Conservation (phyloP, 2,113 vertebrate genomes). For the Felis catus region DNA sequence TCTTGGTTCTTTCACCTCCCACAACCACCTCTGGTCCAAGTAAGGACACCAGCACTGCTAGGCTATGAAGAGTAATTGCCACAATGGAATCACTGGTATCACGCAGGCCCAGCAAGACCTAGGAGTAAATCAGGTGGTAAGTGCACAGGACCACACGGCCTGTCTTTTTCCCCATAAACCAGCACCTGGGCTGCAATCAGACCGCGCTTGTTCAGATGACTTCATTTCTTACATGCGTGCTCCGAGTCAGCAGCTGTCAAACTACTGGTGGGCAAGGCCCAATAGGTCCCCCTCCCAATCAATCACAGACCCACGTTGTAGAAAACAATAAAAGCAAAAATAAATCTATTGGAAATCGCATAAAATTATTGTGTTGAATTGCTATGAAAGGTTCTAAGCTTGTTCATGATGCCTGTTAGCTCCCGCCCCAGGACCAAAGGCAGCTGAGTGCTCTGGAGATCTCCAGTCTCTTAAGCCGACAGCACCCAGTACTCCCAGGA, state of each 20-base stretch:
- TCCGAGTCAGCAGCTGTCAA: not conserved
- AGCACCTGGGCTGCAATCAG: not conserved
- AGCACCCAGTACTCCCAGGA: not conserved
- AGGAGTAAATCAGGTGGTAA: not conserved
- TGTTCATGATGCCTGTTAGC: not conserved
- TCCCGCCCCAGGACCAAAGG: fast-evolving
- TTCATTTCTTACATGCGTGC: not conserved
- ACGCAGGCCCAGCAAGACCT: slow-evolving; percentile 96
- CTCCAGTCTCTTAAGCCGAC: not conserved
- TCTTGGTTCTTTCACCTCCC: slow-evolving; percentile 94
- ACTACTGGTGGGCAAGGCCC: not conserved
- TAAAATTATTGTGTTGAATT: not conserved
- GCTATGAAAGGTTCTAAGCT: not conserved
- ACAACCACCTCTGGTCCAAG: slow-evolving; percentile 97
- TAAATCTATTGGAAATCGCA: not conserved
- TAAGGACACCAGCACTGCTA: slow-evolving; percentile 94
- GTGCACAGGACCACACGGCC: not conserved
- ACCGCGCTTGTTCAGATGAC: not conserved
- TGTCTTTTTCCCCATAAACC: not conserved
- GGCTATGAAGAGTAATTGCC: slow-evolving; percentile 93
- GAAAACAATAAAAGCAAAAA: not conserved
- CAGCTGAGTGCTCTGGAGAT: not conserved
- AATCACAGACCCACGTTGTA: not conserved
- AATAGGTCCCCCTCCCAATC: not conserved
- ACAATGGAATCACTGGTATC: slow-evolving; percentile 94